Evolutionary conservation across 92 coral and sea anemone genomes (phyloP).

Genomic region (Ricordea florida): DNA sequence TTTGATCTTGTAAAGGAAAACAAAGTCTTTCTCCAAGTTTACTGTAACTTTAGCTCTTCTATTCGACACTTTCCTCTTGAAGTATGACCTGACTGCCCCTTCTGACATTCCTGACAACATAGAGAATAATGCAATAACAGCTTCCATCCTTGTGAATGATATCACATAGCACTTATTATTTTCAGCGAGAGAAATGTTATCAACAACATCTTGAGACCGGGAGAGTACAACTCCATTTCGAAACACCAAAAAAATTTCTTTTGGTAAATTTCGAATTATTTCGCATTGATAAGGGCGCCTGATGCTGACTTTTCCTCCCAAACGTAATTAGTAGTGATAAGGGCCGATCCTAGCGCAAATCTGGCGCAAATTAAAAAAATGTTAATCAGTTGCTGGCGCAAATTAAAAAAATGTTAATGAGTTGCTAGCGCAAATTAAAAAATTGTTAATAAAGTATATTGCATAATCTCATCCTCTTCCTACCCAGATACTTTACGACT

Average conservation of each 20-base stretch:
- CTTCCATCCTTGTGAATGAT: conserved; percentile 50
- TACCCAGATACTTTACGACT: too few species aligned
- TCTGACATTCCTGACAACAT: conserved; percentile 30
- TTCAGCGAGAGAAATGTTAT: conserved; percentile 43
- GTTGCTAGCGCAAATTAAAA: too few species aligned
- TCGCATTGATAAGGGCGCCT: too few species aligned
- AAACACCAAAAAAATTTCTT: not conserved
- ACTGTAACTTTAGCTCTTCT: conserved; percentile 50
- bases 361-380: too few species aligned
- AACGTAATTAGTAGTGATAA: too few species aligned
- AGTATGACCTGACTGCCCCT: conserved; percentile 32
- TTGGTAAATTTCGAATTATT: too few species aligned
- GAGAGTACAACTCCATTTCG: conserved; percentile 9
- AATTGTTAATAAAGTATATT: too few species aligned
- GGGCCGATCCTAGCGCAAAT: too few species aligned
- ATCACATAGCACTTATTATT: conserved; percentile 48
- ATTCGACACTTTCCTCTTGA: conserved; percentile 44
- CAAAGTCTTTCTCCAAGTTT: conserved; percentile 58
- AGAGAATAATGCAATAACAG: conserved; percentile 33
- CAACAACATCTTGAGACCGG: conserved; percentile 40
- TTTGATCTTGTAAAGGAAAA: conserved; percentile 55
- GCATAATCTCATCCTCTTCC: too few species aligned
- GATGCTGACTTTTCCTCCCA: too few species aligned
- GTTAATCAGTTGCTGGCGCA: too few species aligned
- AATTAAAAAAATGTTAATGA: too few species aligned